Percentiles rank a stretch among this genome's conserved stretches.
phyloP scores from a whole-genome alignment of 2,113 vertebrate species.

The Pedionomus torquatus region DNA sequence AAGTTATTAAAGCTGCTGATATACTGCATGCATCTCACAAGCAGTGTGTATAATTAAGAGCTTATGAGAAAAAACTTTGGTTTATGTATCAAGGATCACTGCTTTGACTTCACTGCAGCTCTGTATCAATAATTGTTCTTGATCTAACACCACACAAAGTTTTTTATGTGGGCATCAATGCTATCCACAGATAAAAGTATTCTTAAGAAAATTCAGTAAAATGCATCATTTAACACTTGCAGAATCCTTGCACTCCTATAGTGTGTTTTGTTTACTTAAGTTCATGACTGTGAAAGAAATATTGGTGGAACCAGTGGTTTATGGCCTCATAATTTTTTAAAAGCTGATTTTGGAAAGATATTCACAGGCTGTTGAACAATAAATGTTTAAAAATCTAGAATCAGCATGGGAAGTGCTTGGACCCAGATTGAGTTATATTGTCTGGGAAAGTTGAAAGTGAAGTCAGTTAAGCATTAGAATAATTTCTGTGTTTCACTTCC shows the following conservation, averaged over 20 bases:
- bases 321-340: slow-evolving; percentile 53
- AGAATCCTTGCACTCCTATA: neutral
- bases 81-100: slow-evolving; percentile 33
- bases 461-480: neutral
- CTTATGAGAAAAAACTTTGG: slow-evolving; percentile 36
- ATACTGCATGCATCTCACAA: neutral
- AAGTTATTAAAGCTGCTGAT: slow-evolving; percentile 38
- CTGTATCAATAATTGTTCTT: slow-evolving; percentile 53
- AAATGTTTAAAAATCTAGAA: slow-evolving; percentile 19
- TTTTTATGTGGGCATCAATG: neutral
- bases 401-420: neutral
- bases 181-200: neutral
- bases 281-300: neutral
- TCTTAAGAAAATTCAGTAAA: neutral
- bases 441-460: neutral
- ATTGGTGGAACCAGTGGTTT: slow-evolving; percentile 28
- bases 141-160: slow-evolving; percentile 2
- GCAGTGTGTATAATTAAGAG: slow-evolving; percentile 28
- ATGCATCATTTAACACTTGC: neutral
- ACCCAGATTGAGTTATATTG: neutral
- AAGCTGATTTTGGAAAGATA: slow-evolving; percentile 35
- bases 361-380: slow-evolving; percentile 17
- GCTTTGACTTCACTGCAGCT: slow-evolving; percentile 31
- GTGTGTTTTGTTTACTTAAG: slow-evolving; percentile 34
- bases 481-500: slow-evolving; percentile 4